Evolutionary conservation across 2,113 vertebrate species (phyloP), one percentile per base, ranked within the genome.

Genomic region (Tinamus guttatus): DNA sequence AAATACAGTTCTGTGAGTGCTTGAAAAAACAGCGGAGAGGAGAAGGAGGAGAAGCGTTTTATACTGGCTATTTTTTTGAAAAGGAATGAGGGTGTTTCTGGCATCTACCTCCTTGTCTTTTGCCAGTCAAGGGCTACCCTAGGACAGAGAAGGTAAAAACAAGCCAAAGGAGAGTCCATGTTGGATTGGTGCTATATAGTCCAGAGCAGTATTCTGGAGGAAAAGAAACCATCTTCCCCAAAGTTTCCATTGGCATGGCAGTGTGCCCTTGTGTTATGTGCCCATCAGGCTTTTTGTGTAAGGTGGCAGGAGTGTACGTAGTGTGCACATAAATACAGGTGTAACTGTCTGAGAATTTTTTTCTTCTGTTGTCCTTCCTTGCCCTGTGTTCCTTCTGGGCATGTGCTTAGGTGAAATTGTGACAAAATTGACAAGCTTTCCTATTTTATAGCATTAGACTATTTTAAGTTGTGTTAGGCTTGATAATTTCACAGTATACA

Each of bases 381-480:
- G 16, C 25, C 59, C 5, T 43, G 83, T 62, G 4, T 27, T 86
- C 3, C 13, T 87, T 92, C 60, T 90, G 56, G 32, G 87, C 74
- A 82, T 80, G 5, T 52, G 52, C 90, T 94, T 95, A 64, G 91
- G 94, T 91, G 65, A 93, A 97, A 84, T 75, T 84, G 51, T 88
- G 94, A 93, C 76, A 64, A 85, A 95, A 93, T 45, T 51, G 0
- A 16, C 1, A 4, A 28, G 52, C 71, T 95, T 95, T 63, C 17
- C 13, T 49, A 17, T 47, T 93, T 52, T 47, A 43, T 1, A 19
- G 60, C 67, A 95, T 13, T 5, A 4, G 36, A 67, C 30, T 69
- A 5, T n/a, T 77, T 34, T 70, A 21, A 78, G 19, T 51, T 22
- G 24, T 83, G 7, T 43, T 71, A 63, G 67, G 19, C 41, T 74